These are phyloP conservation scores for Cryptocephalus moraei DNA, from an alignment of 2,888 invertebrate genomes.

Conservation along the genomic window DNA sequence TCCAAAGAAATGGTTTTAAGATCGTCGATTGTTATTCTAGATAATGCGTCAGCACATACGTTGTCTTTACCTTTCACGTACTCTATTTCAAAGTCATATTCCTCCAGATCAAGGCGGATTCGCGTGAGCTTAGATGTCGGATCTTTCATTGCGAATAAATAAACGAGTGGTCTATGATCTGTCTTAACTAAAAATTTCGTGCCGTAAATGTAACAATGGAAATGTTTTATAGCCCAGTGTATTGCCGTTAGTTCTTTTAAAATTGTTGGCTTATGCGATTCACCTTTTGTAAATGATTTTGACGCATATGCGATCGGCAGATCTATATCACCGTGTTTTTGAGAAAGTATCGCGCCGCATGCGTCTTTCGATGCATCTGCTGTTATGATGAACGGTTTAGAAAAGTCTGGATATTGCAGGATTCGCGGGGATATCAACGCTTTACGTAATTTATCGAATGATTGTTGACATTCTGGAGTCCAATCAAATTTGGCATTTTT, in stretches of 20 bases:
- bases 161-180: conserved; percentile 10
- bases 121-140: conserved; percentile 10
- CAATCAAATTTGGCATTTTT: too few species aligned
- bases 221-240: conserved; percentile 11
- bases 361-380: neutral
- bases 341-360: conserved; percentile 2
- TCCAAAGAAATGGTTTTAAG: conserved; percentile 1
- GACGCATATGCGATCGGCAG: conserved; percentile 10
- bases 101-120: conserved; percentile 8
- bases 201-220: conserved; percentile 3
- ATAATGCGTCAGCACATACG: conserved; percentile 2
- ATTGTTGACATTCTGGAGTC: too few species aligned
- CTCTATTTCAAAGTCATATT: conserved; percentile 3
- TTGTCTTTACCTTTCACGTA: conserved; percentile 4
- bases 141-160: conserved; percentile 12
- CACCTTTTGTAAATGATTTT: conserved; percentile 5
- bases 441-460: neutral
- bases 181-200: conserved; percentile 9
- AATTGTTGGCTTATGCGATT: conserved; percentile 6
- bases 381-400: neutral
- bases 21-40: conserved; percentile 3
- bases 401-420: neutral
- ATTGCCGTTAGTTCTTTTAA: conserved; percentile 7
- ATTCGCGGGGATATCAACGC: neutral
- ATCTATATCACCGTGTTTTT: conserved; percentile 6